A percentile compares a stretch with the other conserved stretches of the same genome.
Conservation (phyloP, 1,140 invertebrate genomes). For the Tetramorium parvispinum region DNA sequence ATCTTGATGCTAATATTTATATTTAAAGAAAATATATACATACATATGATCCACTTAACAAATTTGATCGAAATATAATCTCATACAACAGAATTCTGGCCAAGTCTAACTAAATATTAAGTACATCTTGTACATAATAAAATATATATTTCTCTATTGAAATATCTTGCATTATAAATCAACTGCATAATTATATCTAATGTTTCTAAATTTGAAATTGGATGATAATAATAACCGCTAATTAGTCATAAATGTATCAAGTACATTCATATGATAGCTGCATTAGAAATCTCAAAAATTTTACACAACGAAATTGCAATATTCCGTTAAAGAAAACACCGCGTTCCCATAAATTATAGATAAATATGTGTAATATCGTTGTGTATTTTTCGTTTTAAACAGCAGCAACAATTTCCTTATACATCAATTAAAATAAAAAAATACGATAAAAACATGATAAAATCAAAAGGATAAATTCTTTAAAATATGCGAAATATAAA, state of each 20-base stretch:
- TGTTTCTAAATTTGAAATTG: slow-evolving; percentile 13
- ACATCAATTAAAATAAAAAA: neutral
- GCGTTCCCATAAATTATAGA: neutral
- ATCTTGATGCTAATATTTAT: slow-evolving; percentile 2
- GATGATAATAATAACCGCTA: neutral
- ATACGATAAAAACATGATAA: neutral
- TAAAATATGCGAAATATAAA: neutral
- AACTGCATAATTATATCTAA: slow-evolving; percentile 25
- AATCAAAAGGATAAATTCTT: neutral
- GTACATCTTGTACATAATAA: slow-evolving; percentile 46
- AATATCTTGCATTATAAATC: slow-evolving; percentile 21
- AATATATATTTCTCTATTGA: slow-evolving; percentile 11
- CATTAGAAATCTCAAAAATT: neutral
- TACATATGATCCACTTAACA: slow-evolving; percentile 10
- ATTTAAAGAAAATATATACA: slow-evolving; percentile 1
- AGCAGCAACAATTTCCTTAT: neutral
- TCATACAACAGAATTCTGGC: slow-evolving; percentile 1
- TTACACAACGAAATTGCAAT: neutral
- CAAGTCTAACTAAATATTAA: slow-evolving; percentile 38
- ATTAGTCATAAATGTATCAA: slow-evolving; percentile 7
- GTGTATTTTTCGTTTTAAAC: neutral
- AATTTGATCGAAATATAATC: slow-evolving; percentile 44
- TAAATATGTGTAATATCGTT: neutral
- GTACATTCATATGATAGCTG: slow-evolving; percentile 32
- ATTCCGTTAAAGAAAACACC: neutral